phyloP scores from a whole-genome alignment of 2,113 vertebrate species.

The Toxostoma redivivum region DNA sequence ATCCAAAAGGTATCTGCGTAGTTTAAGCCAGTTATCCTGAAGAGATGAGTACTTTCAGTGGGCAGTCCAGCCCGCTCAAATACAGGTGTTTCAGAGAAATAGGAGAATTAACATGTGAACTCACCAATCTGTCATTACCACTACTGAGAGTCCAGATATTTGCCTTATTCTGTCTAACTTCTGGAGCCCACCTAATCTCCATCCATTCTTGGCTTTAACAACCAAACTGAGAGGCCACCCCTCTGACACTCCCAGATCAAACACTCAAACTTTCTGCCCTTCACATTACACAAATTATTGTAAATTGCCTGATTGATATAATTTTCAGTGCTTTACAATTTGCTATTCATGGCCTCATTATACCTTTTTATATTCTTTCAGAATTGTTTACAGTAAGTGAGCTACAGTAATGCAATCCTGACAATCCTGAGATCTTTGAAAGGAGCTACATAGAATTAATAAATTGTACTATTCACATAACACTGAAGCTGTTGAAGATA shows the following conservation, averaged over 20 bases:
- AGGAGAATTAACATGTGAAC: background rate
- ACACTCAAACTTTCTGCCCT: background rate
- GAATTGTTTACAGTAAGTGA: background rate
- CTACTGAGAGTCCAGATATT: background rate
- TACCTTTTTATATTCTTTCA: background rate
- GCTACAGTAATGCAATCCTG: background rate
- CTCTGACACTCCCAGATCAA: background rate
- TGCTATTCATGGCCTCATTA: background rate
- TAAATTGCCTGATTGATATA: background rate
- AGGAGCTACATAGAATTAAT: background rate
- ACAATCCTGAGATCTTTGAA: background rate
- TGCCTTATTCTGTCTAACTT: background rate
- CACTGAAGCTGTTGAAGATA: background rate
- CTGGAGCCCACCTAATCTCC: background rate
- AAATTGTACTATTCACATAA: background rate
- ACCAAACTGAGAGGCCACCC: background rate
- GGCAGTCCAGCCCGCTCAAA: background rate
- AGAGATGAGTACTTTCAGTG: background rate
- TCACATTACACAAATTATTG: background rate
- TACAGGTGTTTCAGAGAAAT: background rate
- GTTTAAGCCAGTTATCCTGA: background rate
- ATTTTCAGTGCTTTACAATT: background rate
- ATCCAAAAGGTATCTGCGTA: background rate
- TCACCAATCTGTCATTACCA: background rate
- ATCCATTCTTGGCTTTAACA: background rate